These are phyloP conservation scores for Drosophila anomalipes DNA, from an alignment of 2,888 invertebrate species.

Conservation along the genomic window DNA sequence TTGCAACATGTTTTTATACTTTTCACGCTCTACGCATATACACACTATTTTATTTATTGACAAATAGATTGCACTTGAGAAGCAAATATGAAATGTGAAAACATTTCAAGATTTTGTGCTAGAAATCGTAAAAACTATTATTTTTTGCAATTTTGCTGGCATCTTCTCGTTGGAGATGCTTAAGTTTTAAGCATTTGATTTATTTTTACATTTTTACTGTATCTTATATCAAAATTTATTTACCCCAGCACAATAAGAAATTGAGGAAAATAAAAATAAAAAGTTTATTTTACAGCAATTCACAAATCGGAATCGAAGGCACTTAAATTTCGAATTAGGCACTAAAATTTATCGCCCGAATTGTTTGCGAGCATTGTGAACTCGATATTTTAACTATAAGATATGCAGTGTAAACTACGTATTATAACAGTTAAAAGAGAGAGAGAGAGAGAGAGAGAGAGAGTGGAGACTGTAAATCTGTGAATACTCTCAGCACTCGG, in stretches of 20 bases:
- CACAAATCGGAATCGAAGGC: constrained; percentile 12
- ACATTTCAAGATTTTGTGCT: background rate
- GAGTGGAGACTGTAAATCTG: constrained; percentile 32
- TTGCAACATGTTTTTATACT: background rate
- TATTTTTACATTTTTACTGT: background rate
- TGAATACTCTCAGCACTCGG: constrained; percentile 21
- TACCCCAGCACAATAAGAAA: constrained; percentile 3
- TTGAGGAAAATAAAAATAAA: constrained; percentile 8
- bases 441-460: background rate
- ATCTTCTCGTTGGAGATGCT: background rate
- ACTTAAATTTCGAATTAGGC: constrained; percentile 21
- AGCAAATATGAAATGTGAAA: constrained; percentile 1
- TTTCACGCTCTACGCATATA: constrained; percentile 5
- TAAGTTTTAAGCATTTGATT: background rate
- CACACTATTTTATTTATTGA: constrained; percentile 19
- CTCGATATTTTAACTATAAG: constrained; percentile 33
- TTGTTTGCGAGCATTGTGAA: constrained; percentile 4
- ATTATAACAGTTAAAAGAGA: background rate
- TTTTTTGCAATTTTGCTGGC: background rate
- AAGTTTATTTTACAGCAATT: constrained; percentile 20
- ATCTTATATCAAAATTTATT: constrained; percentile 3
- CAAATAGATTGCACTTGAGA: constrained; percentile 15
- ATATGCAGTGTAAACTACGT: constrained; percentile 24
- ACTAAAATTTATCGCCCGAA: constrained; percentile 35
- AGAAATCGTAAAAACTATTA: background rate